Base-by-base conservation (phyloP, 2,888 invertebrate genomes). In the Cosmorhoe ocellata region DNA sequence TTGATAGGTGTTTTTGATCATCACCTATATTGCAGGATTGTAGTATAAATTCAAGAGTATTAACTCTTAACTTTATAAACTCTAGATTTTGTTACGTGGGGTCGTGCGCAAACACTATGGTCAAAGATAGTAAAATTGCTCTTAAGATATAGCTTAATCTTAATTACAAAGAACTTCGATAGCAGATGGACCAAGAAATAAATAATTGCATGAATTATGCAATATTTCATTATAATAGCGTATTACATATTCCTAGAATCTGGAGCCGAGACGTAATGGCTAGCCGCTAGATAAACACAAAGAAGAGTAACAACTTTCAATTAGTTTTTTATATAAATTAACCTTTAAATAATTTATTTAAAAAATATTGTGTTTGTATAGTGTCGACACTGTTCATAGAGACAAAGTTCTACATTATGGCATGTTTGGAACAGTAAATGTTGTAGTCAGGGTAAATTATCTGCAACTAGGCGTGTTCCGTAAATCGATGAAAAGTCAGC, bases 401-500 rank as follows among this genome's bases (percentile, higher is more conserved):
- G n/a, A n/a, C n/a, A n/a, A n/a, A n/a, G n/a, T n/a, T n/a, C n/a
- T n/a, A n/a, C n/a, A n/a, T n/a, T n/a, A n/a, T 26, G n/a, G 28
- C n/a, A 5, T 34, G 33, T 12, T 52, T 26, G 47, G 11, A 36
- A 36, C 26, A 43, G 24, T 41, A 42, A 42, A 46, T 46, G 42
- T 54, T 60, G 66, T 76, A 76, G 81, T 79, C 74, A 69, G 66
- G 64, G 64, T 69, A 71, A 75, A 75, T 69, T 69, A 74, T 74
- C 76, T 73, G 70, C 71, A 78, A 74, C 68, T 61, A 71, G 64
- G 64, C 63, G 59, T 64, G 61, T 37, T 59, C 68, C 61, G 68
- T 72, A 74, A 73, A 79, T 78, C 72, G 76, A 79, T 74, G 71
- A 70, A 73, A 76, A 67, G 67, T 71, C 71, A 71, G 67, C 63